Base-by-base conservation (phyloP, 2,888 invertebrate species). In the Scotopteryx bipunctaria region DNA sequence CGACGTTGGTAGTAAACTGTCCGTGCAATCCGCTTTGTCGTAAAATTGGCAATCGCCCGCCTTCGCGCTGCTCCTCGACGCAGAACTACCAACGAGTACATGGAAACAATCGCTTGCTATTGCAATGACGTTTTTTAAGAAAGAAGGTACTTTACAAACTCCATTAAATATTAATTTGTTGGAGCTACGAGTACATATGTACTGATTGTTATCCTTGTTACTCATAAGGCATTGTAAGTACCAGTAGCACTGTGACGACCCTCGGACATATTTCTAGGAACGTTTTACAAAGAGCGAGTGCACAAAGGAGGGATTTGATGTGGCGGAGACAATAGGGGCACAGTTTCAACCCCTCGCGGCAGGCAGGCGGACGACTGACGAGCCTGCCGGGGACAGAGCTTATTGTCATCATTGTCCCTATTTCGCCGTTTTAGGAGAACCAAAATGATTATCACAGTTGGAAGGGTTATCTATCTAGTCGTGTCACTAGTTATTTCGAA, bases 241-340 rank as follows among this genome's bases (percentile, higher is more conserved):
- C n/a, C n/a, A n/a, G n/a, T n/a, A n/a, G n/a, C n/a, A n/a, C n/a
- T n/a, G n/a, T n/a, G n/a, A n/a, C n/a, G n/a, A n/a, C n/a, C n/a
- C n/a, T n/a, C n/a, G n/a, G 27, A 16, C 25, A 32, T 31, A 19
- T 31, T 31, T 43, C 27, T 36, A 43, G 16, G 5, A 43, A 25
- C 25, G 23, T 8, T 36, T 13, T 19, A n/a, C 27, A 15, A 31
- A 36, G 19, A 6, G n/a, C 15, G 21, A 14, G 42, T 4, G 43
- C 33, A 43, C 19, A 44, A 45, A 45, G 45, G 38, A 46, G 32
- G 29, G 29, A 29, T 37, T 37, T 17, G 19, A 45, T 37, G 21
- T 31, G 11, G 14, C 9, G 13, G 36, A 45, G 45, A 45, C 45
- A 45, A 45, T 37, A 36, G 45, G 19, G 36, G 36, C 36, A 15